These are phyloP conservation scores for Hiodon alosoides DNA, from an alignment of 2,113 vertebrate genomes.

Conservation along the genomic window DNA sequence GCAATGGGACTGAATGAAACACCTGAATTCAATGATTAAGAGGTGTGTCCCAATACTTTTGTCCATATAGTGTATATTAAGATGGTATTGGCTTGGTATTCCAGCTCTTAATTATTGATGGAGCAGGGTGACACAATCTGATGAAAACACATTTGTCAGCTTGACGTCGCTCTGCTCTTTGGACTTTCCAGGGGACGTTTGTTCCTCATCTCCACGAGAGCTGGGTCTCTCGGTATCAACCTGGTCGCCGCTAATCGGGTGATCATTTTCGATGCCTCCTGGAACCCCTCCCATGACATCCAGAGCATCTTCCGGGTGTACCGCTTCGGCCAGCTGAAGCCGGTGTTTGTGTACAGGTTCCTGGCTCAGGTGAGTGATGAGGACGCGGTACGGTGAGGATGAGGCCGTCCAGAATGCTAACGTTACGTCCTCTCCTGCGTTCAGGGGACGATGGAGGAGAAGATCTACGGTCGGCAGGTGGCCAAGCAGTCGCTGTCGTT, in stretches of 20 bases:
- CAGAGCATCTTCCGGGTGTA: slow-evolving; percentile 99
- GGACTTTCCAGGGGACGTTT: slow-evolving; percentile 78
- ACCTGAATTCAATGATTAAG: too few species aligned
- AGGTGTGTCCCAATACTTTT: too few species aligned
- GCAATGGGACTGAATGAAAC: too few species aligned
- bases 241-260: slow-evolving; percentile 94
- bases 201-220: slow-evolving; percentile 97
- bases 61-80: too few species aligned
- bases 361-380: slow-evolving; percentile 81
- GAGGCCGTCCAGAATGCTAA: too few species aligned
- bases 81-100: too few species aligned
- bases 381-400: too few species aligned
- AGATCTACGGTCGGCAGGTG: slow-evolving; percentile 96
- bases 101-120: too few species aligned
- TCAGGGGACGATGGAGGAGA: slow-evolving; percentile 98
- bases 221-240: slow-evolving; percentile 96
- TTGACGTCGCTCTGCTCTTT: too few species aligned
- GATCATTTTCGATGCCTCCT: slow-evolving; percentile 97
- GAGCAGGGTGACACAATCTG: too few species aligned
- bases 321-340: slow-evolving; percentile 88
- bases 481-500: slow-evolving; percentile 94
- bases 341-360: slow-evolving; percentile 94
- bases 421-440: not conserved
- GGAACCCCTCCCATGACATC: slow-evolving; percentile 97
- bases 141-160: too few species aligned